Conservation (phyloP, 2,888 invertebrate genomes). For the Melanotus villosus region DNA sequence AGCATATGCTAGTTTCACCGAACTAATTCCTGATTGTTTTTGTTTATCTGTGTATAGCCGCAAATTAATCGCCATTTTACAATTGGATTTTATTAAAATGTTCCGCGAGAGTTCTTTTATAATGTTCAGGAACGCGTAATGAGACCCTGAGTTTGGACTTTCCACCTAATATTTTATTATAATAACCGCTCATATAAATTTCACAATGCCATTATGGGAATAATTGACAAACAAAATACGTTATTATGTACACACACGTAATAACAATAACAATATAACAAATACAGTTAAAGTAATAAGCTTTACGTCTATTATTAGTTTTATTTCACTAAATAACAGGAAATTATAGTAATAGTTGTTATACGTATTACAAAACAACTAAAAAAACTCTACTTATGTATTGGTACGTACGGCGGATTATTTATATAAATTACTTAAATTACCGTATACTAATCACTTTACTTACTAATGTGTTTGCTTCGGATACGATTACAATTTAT, state of each 20-base stretch:
- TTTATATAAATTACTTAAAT: slow-evolving; percentile 18
- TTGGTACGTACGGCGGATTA: slow-evolving; percentile 1
- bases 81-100: slow-evolving; percentile 18
- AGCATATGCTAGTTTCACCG: slow-evolving; percentile 58
- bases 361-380: slow-evolving; percentile 57
- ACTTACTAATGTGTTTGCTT: not conserved
- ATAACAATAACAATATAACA: slow-evolving; percentile 59
- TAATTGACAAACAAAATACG: slow-evolving; percentile 43
- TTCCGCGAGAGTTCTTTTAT: not conserved
- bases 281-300: slow-evolving; percentile 53
- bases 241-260: slow-evolving; percentile 48
- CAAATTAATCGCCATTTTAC: slow-evolving; percentile 36
- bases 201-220: slow-evolving; percentile 36
- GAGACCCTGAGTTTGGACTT: slow-evolving; percentile 32
- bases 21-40: slow-evolving; percentile 53
- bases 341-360: slow-evolving; percentile 58
- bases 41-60: slow-evolving; percentile 36
- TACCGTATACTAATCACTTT: not conserved
- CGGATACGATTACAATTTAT: too few species aligned
- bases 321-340: slow-evolving; percentile 58
- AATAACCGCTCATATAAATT: slow-evolving; percentile 38
- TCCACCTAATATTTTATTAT: slow-evolving; percentile 39
- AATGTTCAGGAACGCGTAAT: not conserved
- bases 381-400: slow-evolving; percentile 3
- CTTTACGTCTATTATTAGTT: slow-evolving; percentile 56